phyloP scores from a whole-genome alignment of 2,888 invertebrate genomes.

The Brachyptera putata region DNA sequence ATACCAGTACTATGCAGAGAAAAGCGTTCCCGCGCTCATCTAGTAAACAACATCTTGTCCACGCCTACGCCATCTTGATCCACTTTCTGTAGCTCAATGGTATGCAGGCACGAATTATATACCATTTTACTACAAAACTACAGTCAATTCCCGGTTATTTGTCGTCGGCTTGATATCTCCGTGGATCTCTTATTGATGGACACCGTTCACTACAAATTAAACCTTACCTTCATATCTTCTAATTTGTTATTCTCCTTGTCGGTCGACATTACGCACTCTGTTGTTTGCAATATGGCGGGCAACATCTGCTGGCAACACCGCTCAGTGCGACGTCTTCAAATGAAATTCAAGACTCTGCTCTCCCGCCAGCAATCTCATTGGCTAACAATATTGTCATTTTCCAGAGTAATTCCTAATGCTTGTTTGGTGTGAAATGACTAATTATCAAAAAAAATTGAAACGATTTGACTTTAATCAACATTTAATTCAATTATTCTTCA shows the following conservation, averaged over 20 bases:
- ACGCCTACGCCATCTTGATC: conserved; percentile 32
- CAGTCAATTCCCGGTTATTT: too few species aligned
- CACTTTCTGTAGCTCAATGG: neutral
- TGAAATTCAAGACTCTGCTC: conserved; percentile 33
- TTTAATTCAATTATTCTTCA: too few species aligned
- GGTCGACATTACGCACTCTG: conserved; percentile 42
- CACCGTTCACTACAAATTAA: neutral
- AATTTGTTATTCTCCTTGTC: conserved; percentile 47
- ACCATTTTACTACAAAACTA: too few species aligned
- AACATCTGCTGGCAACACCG: conserved; percentile 31
- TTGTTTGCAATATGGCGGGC: conserved; percentile 30
- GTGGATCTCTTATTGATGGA: too few species aligned
- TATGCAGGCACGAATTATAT: neutral
- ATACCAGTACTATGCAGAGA: too few species aligned
- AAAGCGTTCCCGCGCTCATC: conserved; percentile 31
- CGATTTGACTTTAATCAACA: too few species aligned
- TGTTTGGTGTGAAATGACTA: neutral
- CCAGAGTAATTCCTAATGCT: neutral
- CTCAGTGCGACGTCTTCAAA: too few species aligned
- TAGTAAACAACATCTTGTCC: conserved; percentile 26
- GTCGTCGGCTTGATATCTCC: too few species aligned
- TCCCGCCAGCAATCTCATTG: conserved; percentile 23
- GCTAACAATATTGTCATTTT: neutral
- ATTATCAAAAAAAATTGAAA: too few species aligned
- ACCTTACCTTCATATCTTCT: conserved; percentile 43